Percentiles rank a stretch among this genome's conserved stretches.
These are phyloP conservation scores for Drosophila triauraria DNA, from an alignment of 1,140 invertebrate genomes.

Conservation along the genomic window DNA sequence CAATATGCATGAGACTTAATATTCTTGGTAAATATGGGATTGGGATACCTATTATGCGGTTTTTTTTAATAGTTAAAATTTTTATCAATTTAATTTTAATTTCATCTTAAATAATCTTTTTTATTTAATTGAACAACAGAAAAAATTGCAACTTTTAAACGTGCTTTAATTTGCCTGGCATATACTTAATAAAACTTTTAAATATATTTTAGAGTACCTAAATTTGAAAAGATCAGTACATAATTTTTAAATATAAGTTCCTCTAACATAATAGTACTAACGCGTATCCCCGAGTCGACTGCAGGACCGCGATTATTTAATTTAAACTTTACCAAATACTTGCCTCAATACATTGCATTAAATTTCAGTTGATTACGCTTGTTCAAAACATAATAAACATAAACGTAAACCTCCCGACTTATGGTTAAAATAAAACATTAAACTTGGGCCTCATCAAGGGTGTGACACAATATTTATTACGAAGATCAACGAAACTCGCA, in stretches of 20 bases:
- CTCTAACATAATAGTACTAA: neutral
- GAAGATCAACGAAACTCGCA: constrained; percentile 20
- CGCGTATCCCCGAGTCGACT: neutral
- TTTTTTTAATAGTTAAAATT: too few species aligned
- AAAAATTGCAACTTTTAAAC: too few species aligned
- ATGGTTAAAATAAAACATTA: constrained; percentile 11
- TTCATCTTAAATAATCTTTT: too few species aligned
- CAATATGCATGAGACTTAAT: too few species aligned
- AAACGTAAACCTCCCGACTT: constrained; percentile 13
- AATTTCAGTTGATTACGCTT: constrained; percentile 14
- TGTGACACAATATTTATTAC: constrained; percentile 27
- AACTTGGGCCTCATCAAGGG: constrained; percentile 24
- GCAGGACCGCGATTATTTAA: neutral
- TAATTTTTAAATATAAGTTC: neutral
- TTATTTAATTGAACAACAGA: too few species aligned
- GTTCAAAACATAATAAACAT: constrained; percentile 11
- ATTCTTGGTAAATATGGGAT: neutral
- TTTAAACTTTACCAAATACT: neutral
- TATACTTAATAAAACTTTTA: too few species aligned
- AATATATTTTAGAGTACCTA: too few species aligned
- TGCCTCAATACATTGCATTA: constrained; percentile 6
- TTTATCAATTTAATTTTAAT: too few species aligned
- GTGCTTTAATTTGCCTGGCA: too few species aligned
- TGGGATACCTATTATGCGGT: too few species aligned
- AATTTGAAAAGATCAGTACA: neutral